These are phyloP conservation scores for Orestias chungarensis DNA, from an alignment of 2,797 vertebrate species.

Conservation along the genomic window DNA sequence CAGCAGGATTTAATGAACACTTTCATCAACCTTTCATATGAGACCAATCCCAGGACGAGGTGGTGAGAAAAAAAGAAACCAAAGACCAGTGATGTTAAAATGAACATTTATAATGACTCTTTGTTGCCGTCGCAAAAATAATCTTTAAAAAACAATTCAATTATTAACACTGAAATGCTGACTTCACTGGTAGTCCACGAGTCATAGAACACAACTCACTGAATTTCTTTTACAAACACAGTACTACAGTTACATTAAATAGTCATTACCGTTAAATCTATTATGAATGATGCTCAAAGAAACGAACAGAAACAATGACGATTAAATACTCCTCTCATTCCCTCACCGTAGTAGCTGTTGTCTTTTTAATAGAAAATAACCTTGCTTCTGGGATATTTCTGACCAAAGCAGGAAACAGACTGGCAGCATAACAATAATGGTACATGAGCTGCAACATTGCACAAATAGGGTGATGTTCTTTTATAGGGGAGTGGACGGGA, in stretches of 20 bases:
- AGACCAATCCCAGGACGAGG: conserved; percentile 42
- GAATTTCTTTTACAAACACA: conserved; percentile 86
- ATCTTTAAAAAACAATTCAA: conserved; percentile 87
- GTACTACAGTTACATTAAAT: conserved; percentile 85
- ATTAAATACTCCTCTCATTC: conserved; percentile 76
- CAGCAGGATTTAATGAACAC: background rate
- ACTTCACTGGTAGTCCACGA: conserved; percentile 85
- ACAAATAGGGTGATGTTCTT: conserved; percentile 67
- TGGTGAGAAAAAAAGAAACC: conserved; percentile 80
- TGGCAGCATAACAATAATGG: conserved; percentile 81
- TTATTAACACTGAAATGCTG: conserved; percentile 85
- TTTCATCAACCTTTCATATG: conserved; percentile 47
- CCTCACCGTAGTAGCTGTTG: conserved; percentile 75
- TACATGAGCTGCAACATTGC: conserved; percentile 65
- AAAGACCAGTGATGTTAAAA: conserved; percentile 88
- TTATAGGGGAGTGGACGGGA: conserved; percentile 57
- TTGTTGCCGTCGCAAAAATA: conserved; percentile 83
- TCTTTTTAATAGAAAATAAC: conserved; percentile 78
- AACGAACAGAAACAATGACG: conserved; percentile 79
- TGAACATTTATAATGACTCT: conserved; percentile 91
- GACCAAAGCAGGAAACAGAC: conserved; percentile 80
- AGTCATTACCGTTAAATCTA: conserved; percentile 84
- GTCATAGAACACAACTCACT: conserved; percentile 87
- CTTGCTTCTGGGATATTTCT: conserved; percentile 75
- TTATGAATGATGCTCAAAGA: conserved; percentile 81